Base-by-base conservation (phyloP, 2,888 invertebrate species). In the Listrodromus nycthemerus region DNA sequence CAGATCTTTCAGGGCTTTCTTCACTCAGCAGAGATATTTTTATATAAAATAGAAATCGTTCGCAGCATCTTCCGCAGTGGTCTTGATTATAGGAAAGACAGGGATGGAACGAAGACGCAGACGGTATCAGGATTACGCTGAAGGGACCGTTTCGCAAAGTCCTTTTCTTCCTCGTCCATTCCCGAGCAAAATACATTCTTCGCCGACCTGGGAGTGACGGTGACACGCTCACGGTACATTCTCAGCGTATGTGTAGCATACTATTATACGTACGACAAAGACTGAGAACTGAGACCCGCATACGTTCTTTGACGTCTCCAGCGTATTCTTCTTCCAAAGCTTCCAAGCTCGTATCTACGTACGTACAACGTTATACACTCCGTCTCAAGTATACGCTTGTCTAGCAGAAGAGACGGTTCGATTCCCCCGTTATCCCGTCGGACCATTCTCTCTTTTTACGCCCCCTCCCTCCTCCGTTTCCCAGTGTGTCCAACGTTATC, bases 251-350 rank as follows among this genome's bases (percentile, higher is more conserved):
- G n/a, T 33, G 19, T 50, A 37, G 24, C 41, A 66, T 52, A 30
- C 55, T 13, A 66, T 73, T 78, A 66, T 79, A 48, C 50, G 33
- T 55, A 30, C 41, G 55, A 33, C 50, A 73, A 65, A 79, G 65
- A 79, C 50, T 66, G 27, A 73, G 27, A 33, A 19, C 19, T 45
- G 41, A 55, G 55, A 73, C 41, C 19, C 50, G 65, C 65, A 73
- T 45, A 55, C 45, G 71, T 73, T 73, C 80, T 80, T 80, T 80
- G 80, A 80, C 73, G 73, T 73, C 80, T 67, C 67, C 48, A 63
- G 58, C 30, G 55, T 66, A 52, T 71, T 79, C 50, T 55, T 37
- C 52, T 27, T 66, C 33, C 55, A 80, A 48, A 75, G 48, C 66
- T n/a, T n/a, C n/a, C 16, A 75, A 27, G 37, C 6, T 48, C 13